Evolutionary conservation across 2,113 vertebrate genomes (phyloP), one percentile per base, ranked within the genome.

Genomic region (Spea bombifrons): DNA sequence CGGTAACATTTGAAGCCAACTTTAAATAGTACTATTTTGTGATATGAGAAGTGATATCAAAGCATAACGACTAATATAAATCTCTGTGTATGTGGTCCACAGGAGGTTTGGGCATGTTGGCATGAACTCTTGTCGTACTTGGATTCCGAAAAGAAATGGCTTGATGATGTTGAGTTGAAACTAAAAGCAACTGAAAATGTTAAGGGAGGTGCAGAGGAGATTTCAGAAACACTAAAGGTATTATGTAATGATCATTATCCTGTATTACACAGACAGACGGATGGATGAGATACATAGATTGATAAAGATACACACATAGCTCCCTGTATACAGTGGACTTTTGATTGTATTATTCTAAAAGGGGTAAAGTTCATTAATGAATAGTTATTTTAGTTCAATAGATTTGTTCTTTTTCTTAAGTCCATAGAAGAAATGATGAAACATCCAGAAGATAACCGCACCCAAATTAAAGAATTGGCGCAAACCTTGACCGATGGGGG

Each of bases 61-160:
- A 30, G 30, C 30, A 30, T 30, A 30, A 30, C 30, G 30, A 30
- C 30, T 30, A 30, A 30, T 30, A 30, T 30, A 30, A 30, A 30
- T 30, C 30, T 30, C 30, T 30, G 30, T 30, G 30, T 30, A 30
- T 30, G 30, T 30, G 30, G 30, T 30, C 64, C 65, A 83, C 86
- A 99, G 97, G 97, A 98, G 85, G 96, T 99, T 63, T 99, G 97
- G 97, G 93, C 96, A 0, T 98, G 95, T 73, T 99, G 97, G 97
- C 91, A 87, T 71, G 97, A 99, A 82, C 66, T 99, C 76, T 84
- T 97, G 78, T 94, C 94, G 0, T 99, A 98, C 83, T 88, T 99
- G 86, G 93, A 98, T 84, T 91, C 93, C 82, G 97, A 98, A 85
- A 96, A 95, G 75, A 90, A 91, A 73, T 99, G 95, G 93, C 87